Percentiles rank a stretch among this genome's conserved stretches.
These are phyloP conservation scores for Mallotus villosus DNA, from an alignment of 2,797 vertebrate genomes.

Conservation along the genomic window DNA sequence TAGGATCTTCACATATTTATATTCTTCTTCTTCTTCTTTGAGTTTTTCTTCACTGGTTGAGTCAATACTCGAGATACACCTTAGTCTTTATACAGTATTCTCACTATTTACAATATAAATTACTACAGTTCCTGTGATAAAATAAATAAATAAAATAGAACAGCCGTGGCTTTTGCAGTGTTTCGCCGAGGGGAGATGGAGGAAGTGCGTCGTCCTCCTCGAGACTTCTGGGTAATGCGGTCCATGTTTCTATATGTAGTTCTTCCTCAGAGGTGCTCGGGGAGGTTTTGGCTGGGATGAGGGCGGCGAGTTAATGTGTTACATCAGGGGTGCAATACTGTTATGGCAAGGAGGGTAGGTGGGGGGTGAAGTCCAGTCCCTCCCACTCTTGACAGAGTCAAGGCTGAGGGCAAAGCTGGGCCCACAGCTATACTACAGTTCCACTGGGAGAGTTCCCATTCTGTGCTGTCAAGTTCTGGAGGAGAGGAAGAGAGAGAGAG, in stretches of 20 bases:
- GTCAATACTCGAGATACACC: constrained; percentile 54
- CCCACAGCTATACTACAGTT: constrained; percentile 84
- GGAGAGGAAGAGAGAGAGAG: constrained; percentile 13
- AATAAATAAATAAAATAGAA: constrained; percentile 81
- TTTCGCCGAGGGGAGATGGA: constrained; percentile 32
- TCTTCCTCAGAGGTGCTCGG: constrained; percentile 20
- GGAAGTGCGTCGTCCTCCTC: constrained; percentile 1
- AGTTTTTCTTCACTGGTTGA: constrained; percentile 7
- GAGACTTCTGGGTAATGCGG: constrained; percentile 12
- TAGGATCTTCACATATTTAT: constrained; percentile 78
- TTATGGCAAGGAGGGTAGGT: constrained; percentile 23
- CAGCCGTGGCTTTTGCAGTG: constrained; percentile 68
- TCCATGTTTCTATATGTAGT: constrained; percentile 12
- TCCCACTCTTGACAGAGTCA: not conserved
- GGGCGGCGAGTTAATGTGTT: constrained; percentile 10
- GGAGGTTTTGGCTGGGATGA: not conserved
- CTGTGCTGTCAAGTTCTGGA: constrained; percentile 80
- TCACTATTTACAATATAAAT: constrained; percentile 83
- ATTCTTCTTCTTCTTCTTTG: constrained; percentile 50
- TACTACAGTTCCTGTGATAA: constrained; percentile 72
- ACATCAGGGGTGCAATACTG: constrained; percentile 55
- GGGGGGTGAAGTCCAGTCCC: constrained; percentile 14
- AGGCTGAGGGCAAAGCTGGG: constrained; percentile 48
- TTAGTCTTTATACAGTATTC: constrained; percentile 72
- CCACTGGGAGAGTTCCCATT: constrained; percentile 88